phyloP scores from a whole-genome alignment of 1,140 invertebrate genomes.

The Cyclargus thomasi region DNA sequence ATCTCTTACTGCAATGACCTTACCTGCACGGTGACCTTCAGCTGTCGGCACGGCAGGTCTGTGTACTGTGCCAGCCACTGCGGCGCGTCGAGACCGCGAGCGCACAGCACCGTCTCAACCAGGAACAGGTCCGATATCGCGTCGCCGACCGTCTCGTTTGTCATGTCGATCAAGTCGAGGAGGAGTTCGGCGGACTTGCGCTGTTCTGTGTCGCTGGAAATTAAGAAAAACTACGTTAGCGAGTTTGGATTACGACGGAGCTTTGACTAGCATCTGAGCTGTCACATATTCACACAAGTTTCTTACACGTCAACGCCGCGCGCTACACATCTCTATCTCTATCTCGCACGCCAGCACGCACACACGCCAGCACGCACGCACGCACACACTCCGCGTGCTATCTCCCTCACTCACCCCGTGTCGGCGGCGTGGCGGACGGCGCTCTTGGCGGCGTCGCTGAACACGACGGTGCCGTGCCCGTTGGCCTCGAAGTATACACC shows the following conservation, averaged over 20 bases:
- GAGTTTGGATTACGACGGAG: no score
- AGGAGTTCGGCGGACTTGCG: constrained; percentile 78
- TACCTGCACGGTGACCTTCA: constrained; percentile 90
- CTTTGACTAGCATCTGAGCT: no score
- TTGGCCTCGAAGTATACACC: constrained; percentile 99
- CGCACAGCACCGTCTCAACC: constrained; percentile 92
- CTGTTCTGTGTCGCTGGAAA: constrained; percentile 47
- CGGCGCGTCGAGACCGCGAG: constrained; percentile 84
- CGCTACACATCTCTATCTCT: neutral
- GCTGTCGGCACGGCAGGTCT: constrained; percentile 91
- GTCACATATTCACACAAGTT: neutral
- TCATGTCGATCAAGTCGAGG: constrained; percentile 84
- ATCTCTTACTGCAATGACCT: neutral
- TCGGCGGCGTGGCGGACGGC: constrained; percentile 60
- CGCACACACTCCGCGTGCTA: no score
- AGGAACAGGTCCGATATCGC: constrained; percentile 96
- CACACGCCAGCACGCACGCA: neutral
- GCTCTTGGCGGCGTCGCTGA: constrained; percentile 80
- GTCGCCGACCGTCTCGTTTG: constrained; percentile 98
- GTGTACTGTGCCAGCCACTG: constrained; percentile 89
- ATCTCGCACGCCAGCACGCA: neutral
- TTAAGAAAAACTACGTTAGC: constrained; percentile 5
- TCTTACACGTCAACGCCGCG: no score
- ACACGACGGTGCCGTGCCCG: constrained; percentile 96
- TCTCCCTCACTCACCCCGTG: constrained; percentile 40